Base-by-base conservation (phyloP, 2,113 vertebrate genomes). In the Epinephelus lanceolatus region DNA sequence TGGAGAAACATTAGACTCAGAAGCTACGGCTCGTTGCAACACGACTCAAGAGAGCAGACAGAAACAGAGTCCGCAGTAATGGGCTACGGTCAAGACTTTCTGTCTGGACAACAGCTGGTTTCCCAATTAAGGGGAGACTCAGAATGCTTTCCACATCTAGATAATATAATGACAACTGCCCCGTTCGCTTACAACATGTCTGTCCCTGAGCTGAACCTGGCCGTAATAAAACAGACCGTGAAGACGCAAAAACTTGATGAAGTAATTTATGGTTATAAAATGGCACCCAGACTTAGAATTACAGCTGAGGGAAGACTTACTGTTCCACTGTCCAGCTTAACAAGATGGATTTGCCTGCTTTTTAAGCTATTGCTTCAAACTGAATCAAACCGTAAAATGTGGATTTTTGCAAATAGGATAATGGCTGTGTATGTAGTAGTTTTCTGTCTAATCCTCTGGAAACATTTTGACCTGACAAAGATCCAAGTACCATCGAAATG, bases 101-200 rank as follows among this genome's bases (percentile, higher is more conserved):
- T 78, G 88, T 90, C 90, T 89, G 89, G 78, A 83, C 70, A 67
- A 5, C 91, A 90, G 88, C 79, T 89, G 87, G 68, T 91, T 89
- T 91, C 83, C 55, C 71, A 87, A 86, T 85, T 62, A 81, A 74
- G 49, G 60, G 70, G 60, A 66, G 27, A 76, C 52, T 51, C 70
- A 9, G 55, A 78, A 49, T 27, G 49, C 57, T 87, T 91, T 90
- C 86, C 84, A 88, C 83, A 84, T 90, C 71, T 15, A 71, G 56
- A 86, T 80, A 57, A 74, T 52, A 56, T 65, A 25, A 83, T 85
- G 81, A 80, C 61, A 81, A 63, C 69, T 66, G 71, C 52, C 30
- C 69, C 69, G 51, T 77, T 80, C 23, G 5, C 81, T 86, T 80
- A 73, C 88, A 81, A 79, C 74, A 85, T 40, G 21, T 72, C 78